These are phyloP conservation scores for Planococcus citri DNA, from an alignment of 1,140 invertebrate genomes.

Conservation along the genomic window DNA sequence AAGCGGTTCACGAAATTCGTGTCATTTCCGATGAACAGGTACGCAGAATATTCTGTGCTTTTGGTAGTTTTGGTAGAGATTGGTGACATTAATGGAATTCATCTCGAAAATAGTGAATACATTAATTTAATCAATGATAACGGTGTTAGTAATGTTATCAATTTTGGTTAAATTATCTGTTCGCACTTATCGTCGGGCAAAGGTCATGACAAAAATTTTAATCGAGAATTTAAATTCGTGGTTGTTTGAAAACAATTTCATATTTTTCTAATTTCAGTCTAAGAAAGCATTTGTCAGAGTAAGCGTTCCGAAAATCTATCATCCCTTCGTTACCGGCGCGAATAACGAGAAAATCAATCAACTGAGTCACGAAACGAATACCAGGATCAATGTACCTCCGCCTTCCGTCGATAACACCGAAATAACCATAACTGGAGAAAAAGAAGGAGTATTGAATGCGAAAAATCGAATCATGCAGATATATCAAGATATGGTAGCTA, in stretches of 20 bases:
- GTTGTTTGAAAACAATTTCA: too few relatives aligned
- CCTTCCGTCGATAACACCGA: slow-evolving; percentile 80
- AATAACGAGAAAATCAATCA: slow-evolving; percentile 65
- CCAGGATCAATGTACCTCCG: slow-evolving; percentile 90
- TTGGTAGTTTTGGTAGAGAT: too few relatives aligned
- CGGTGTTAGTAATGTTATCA: too few relatives aligned
- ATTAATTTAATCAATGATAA: too few relatives aligned
- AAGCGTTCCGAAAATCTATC: slow-evolving; percentile 80
- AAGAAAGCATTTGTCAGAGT: slow-evolving; percentile 73
- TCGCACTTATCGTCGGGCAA: too few relatives aligned
- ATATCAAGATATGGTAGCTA: slow-evolving; percentile 70
- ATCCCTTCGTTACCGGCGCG: slow-evolving; percentile 88
- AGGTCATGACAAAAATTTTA: too few relatives aligned
- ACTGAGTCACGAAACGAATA: slow-evolving; percentile 68
- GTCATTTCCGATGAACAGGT: slow-evolving; percentile 87
- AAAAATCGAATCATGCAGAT: slow-evolving; percentile 75
- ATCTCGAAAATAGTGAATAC: too few relatives aligned
- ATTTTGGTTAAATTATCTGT: too few relatives aligned
- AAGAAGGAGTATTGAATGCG: slow-evolving; percentile 79
- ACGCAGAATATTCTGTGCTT: not conserved
- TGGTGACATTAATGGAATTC: too few relatives aligned
- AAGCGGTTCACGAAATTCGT: slow-evolving; percentile 87
- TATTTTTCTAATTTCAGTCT: slow-evolving; percentile 41
- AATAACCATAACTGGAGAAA: slow-evolving; percentile 90
- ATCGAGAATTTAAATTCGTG: too few relatives aligned